Base-by-base conservation (phyloP, 2,113 vertebrate genomes). In the Boulengeromyrus knoepffleri region DNA sequence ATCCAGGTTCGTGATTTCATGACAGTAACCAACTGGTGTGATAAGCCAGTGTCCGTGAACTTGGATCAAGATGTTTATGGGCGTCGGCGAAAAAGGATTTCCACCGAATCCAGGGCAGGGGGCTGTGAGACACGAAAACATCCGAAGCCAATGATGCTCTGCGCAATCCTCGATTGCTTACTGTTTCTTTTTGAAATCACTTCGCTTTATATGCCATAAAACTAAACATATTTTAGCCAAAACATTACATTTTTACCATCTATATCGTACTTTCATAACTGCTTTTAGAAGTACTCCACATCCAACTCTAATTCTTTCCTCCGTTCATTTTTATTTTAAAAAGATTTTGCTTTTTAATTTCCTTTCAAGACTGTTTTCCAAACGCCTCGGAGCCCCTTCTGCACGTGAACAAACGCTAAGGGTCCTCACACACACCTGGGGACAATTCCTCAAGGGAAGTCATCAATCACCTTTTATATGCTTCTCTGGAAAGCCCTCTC, bases 391-490 rank as follows among this genome's bases (percentile, higher is more conserved):
- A 92, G 93, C 92, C 92, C 91, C 90, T 27, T 92, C 70, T 87
- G 93, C 84, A 91, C 92, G 62, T 90, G 24, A 85, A 85, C 83
- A n/a, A 85, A 85, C 83, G 39, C 45, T 85, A 47, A 85, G 83
- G 83, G 85, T 87, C 85, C 85, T 47, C 90, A 89, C 92, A 92
- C 95, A 95, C 96, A 96, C 96, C 95, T 96, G 96, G 95, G 96
- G 96, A 95, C 95, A 95, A 95, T 95, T 96, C 93, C 95, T 95
- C 94, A 83, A 90, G 95, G 95, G 96, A 95, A 96, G 96, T 95
- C 95, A 96, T 96, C 95, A 96, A 96, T 96, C 96, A 96, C 94
- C 94, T 96, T 87, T 96, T 95, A 96, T 95, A 93, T 94, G 90
- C 92, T 95, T 95, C 95, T 94, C 94, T 96, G 96, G 95, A 96